Base-by-base conservation (phyloP, 2,113 vertebrate genomes). In the Labrus mixtus region DNA sequence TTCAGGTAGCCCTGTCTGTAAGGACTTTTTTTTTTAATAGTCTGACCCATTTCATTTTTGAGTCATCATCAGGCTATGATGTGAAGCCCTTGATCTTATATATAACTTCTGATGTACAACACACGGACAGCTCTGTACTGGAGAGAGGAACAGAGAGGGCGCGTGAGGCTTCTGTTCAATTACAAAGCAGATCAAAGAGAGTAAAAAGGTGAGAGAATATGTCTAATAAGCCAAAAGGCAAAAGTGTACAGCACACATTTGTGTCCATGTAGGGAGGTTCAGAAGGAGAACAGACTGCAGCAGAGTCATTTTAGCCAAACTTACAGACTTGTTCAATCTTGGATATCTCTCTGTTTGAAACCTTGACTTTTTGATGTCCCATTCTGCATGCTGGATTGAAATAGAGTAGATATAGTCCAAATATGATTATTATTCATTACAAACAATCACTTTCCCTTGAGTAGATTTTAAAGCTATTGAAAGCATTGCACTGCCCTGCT, bases 31-130 rank as follows among this genome's bases (percentile, higher is more conserved):
- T 51, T 41, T n/a, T 3, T 59, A 22, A 22, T 7, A 63, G 29
- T 51, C 23, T 46, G 69, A 53, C 10, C 41, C 56, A 9, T 55
- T 57, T 81, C 63, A 73, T 50, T 73, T 73, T 70, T 57, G 58
- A 68, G n/a, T 33, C 39, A 11, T 72, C 80, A 83, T 55, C n/a
- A 65, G 43, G 23, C 54, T 76, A 39, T 63, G 58, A 74, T 58
- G 45, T 53, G 41, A 60, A 71, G 41, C 19, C 72, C 73, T 85
- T 85, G 73, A 84, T 89, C 83, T 80, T 37, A 39, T 41, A 60
- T 72, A 67, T 41, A 77, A 65, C 56, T 37, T 70, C 33, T 60
- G 64, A 84, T 78, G 65, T 60, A 76, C 58, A 85, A 83, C 45
- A 65, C 48, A 57, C 41, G 74, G 48, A 53, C 19, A 36, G 73